Conservation (phyloP, 2,888 invertebrate species). For the Diarsia dahlii region DNA sequence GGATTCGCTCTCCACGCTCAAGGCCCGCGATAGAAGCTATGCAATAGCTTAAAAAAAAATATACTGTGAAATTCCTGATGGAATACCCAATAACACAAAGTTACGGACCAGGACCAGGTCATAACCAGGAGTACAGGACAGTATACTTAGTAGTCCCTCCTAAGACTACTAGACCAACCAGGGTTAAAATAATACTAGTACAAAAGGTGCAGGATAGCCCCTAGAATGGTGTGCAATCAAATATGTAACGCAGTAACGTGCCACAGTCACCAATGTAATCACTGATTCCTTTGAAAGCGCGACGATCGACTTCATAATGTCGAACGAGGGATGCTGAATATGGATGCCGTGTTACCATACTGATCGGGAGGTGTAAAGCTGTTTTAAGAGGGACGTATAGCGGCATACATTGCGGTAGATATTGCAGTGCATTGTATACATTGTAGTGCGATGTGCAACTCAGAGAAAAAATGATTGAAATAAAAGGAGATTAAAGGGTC, state of each 20-base stretch:
- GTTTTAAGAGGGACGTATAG: neutral
- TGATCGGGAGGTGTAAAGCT: neutral
- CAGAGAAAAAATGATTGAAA: neutral
- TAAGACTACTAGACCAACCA: neutral
- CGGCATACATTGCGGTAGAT: neutral
- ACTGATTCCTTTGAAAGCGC: constrained; percentile 50
- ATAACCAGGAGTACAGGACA: neutral
- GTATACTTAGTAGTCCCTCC: neutral
- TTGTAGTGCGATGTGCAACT: neutral
- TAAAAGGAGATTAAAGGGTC: too few species aligned
- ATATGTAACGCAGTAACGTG: constrained; percentile 32
- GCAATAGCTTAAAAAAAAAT: too few species aligned
- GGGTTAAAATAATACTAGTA: neutral
- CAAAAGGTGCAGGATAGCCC: neutral
- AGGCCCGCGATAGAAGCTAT: too few species aligned
- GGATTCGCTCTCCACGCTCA: too few species aligned
- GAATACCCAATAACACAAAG: too few species aligned
- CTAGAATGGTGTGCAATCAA: constrained; percentile 39
- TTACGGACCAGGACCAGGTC: too few species aligned
- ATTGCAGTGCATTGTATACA: too few species aligned
- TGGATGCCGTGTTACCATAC: constrained; percentile 46
- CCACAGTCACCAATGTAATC: constrained; percentile 41
- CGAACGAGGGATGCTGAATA: constrained; percentile 44
- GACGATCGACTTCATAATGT: constrained; percentile 56
- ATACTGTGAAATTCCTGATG: too few species aligned